phyloP scores from a whole-genome alignment of 2,797 vertebrate species.

The Nannoperca australis region DNA sequence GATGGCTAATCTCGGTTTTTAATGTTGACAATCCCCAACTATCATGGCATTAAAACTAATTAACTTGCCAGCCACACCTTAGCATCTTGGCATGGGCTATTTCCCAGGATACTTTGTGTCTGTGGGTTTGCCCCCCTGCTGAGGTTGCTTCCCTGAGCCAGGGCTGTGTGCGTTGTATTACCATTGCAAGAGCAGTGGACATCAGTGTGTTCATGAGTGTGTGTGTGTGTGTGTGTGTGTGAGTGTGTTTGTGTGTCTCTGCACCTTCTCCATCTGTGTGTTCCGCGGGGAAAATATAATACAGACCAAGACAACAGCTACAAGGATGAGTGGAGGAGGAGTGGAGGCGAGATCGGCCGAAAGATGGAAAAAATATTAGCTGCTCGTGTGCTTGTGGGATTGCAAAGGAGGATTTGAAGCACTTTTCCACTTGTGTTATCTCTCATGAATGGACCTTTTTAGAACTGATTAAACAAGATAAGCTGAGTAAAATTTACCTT shows the following conservation, averaged over 20 bases:
- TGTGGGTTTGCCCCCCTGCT: conserved; percentile 23
- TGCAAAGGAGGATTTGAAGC: conserved; percentile 60
- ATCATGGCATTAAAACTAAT: conserved; percentile 29
- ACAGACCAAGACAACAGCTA: conserved; percentile 74
- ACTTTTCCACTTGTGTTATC: conserved; percentile 52
- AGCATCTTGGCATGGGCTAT: conserved; percentile 24
- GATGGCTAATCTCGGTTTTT: conserved; percentile 37
- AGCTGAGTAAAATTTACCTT: conserved; percentile 34
- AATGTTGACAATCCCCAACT: conserved; percentile 39
- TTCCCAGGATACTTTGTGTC: conserved; percentile 56
- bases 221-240: neutral
- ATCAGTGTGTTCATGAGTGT: conserved; percentile 19
- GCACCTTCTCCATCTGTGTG: conserved; percentile 71
- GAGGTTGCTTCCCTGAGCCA: conserved; percentile 63
- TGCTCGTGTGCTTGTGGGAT: conserved; percentile 52
- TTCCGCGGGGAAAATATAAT: conserved; percentile 66
- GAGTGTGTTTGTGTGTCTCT: conserved; percentile 16
- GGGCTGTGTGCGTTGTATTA: conserved; percentile 63
- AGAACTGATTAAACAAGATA: conserved; percentile 60
- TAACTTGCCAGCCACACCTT: conserved; percentile 23
- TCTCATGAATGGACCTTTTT: conserved; percentile 64
- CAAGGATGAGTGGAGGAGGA: conserved; percentile 76
- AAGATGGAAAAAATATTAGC: conserved; percentile 78
- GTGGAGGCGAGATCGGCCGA: conserved; percentile 70
- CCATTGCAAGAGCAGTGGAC: conserved; percentile 59